These are phyloP conservation scores for Himantopus leucocephalus DNA, from an alignment of 2,113 vertebrate species.

Conservation along the genomic window DNA sequence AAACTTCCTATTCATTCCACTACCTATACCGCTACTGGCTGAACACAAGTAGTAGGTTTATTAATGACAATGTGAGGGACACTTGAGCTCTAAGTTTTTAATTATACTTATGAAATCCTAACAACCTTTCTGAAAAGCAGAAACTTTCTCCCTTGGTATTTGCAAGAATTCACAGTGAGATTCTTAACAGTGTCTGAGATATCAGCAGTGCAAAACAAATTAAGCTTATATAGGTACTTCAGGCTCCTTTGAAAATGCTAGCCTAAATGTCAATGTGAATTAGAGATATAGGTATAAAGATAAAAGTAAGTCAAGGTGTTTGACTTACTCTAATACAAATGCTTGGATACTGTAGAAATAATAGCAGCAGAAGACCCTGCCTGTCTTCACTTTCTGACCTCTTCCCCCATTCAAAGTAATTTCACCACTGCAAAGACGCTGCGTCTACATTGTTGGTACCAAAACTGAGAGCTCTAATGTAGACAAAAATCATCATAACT, in stretches of 20 bases:
- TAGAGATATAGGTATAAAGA: not conserved
- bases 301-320: not conserved
- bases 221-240: not conserved
- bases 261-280: not conserved
- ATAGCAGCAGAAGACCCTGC: not conserved
- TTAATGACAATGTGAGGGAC: not conserved
- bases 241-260: not conserved
- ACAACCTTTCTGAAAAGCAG: not conserved
- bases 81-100: not conserved
- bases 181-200: not conserved
- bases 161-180: not conserved
- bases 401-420: not conserved
- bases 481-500: not conserved
- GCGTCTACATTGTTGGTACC: not conserved
- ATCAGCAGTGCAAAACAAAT: not conserved
- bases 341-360: not conserved
- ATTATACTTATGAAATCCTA: not conserved
- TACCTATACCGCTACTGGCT: not conserved
- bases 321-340: not conserved
- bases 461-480: not conserved
- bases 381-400: not conserved
- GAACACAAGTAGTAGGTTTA: not conserved
- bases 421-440: not conserved
- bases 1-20: slow-evolving; percentile 17
- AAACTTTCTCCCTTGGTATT: not conserved